Evolutionary conservation across 2,888 invertebrate species (phyloP).

Genomic region (Lepidochitona cinerea): DNA sequence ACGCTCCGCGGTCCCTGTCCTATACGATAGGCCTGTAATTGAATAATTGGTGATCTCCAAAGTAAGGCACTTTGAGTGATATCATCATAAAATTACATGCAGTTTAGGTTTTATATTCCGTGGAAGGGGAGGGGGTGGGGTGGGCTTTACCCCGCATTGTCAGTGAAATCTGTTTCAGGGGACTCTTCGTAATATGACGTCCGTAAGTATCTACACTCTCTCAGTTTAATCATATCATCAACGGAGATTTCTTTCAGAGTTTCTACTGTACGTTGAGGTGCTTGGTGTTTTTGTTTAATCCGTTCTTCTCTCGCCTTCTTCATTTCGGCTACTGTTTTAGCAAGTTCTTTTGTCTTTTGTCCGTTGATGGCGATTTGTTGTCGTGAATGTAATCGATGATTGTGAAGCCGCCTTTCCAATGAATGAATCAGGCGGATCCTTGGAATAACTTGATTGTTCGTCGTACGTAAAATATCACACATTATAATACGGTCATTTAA

Average conservation of each 20-base stretch:
- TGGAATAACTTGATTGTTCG: background rate
- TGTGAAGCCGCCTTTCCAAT: background rate
- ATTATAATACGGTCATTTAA: background rate
- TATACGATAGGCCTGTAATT: too few relatives aligned
- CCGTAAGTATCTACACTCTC: background rate
- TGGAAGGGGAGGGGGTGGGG: too few relatives aligned
- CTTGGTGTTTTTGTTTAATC: background rate
- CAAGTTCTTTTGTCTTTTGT: background rate
- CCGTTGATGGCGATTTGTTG: background rate
- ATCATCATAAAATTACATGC: too few relatives aligned
- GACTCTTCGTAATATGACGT: too few relatives aligned
- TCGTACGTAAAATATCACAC: background rate
- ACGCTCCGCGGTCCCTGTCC: too few relatives aligned
- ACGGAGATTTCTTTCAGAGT: background rate
- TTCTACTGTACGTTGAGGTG: background rate
- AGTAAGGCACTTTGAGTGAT: too few relatives aligned
- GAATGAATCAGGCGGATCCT: background rate
- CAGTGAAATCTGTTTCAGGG: too few relatives aligned
- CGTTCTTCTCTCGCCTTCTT: background rate
- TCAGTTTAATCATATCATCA: background rate
- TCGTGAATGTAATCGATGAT: background rate
- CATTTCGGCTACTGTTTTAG: background rate
- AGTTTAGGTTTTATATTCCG: too few relatives aligned
- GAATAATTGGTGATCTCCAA: too few relatives aligned
- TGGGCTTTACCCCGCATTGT: too few relatives aligned